phyloP scores from a whole-genome alignment of 2,797 vertebrate species.

The Poeciliopsis gracilis region DNA sequence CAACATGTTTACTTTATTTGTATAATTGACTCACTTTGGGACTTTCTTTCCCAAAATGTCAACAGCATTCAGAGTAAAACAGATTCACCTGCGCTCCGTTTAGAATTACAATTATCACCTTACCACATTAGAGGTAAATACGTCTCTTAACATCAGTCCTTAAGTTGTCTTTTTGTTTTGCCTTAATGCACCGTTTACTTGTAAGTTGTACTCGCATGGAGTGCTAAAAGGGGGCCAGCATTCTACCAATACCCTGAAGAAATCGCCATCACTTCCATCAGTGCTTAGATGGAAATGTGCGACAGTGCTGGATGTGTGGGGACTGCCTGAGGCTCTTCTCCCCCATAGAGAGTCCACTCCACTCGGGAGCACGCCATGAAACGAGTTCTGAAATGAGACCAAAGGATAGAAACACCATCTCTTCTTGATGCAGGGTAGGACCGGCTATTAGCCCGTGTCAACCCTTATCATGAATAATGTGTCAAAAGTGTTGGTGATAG shows the following conservation, averaged over 20 bases:
- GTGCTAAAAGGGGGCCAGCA: constrained; percentile 35
- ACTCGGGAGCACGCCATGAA: constrained; percentile 59
- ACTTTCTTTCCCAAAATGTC: constrained; percentile 63
- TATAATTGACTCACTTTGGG: constrained; percentile 68
- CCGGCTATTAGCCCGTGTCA: constrained; percentile 70
- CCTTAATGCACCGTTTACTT: constrained; percentile 39
- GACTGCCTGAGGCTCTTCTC: constrained; percentile 68
- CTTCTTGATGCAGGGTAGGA: constrained; percentile 55
- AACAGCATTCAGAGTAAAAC: constrained; percentile 58
- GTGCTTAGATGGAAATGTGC: constrained; percentile 62
- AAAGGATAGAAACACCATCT: constrained; percentile 62
- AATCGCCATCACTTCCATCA: constrained; percentile 69
- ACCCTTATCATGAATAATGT: constrained; percentile 59
- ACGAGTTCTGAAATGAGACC: constrained; percentile 66
- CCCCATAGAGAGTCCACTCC: constrained; percentile 65
- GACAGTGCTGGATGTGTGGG: constrained; percentile 53
- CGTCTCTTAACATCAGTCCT: constrained; percentile 24
- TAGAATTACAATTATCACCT: constrained; percentile 37
- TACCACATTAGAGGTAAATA: constrained; percentile 26
- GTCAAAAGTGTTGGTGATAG: constrained; percentile 44
- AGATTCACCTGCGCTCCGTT: constrained; percentile 43
- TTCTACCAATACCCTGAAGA: constrained; percentile 57
- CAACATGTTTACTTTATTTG: constrained; percentile 80
- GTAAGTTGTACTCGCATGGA: constrained; percentile 31
- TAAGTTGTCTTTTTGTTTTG: constrained; percentile 11